A percentile compares a stretch with the other conserved stretches of the same genome.
phyloP scores from a whole-genome alignment of 1,140 invertebrate species.

The Drosophila fuyamai region DNA sequence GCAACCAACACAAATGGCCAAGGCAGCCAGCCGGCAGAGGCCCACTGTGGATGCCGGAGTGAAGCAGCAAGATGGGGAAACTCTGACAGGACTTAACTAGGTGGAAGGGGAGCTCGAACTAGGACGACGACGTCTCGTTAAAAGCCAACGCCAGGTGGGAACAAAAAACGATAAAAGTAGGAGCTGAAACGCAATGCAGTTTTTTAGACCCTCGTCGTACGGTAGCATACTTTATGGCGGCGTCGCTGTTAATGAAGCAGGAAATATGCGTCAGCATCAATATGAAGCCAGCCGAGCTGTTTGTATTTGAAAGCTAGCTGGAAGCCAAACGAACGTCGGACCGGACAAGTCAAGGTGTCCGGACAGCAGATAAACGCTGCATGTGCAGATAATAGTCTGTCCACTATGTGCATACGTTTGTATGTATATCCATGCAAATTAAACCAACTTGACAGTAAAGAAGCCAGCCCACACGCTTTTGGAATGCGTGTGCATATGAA shows the following conservation, averaged over 20 bases:
- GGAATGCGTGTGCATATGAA: slow-evolving; percentile 32
- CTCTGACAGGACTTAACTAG: slow-evolving; percentile 49
- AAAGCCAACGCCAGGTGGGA: slow-evolving; percentile 61
- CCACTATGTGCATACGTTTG: slow-evolving; percentile 8
- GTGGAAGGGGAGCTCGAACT: slow-evolving; percentile 8
- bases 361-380: slow-evolving; percentile 44
- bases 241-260: slow-evolving; percentile 73
- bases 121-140: slow-evolving; percentile 58
- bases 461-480: neutral
- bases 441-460: slow-evolving; percentile 27
- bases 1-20: slow-evolving; percentile 38
- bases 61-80: slow-evolving; percentile 18
- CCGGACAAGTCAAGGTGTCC: slow-evolving; percentile 48
- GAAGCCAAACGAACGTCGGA: slow-evolving; percentile 7
- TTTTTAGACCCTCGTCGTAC: slow-evolving; percentile 31
- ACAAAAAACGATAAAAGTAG: slow-evolving; percentile 19
- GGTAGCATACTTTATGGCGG: slow-evolving; percentile 69
- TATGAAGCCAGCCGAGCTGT: slow-evolving; percentile 42
- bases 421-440: slow-evolving; percentile 38
- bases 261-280: slow-evolving; percentile 79
- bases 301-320: slow-evolving; percentile 29
- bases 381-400: slow-evolving; percentile 32
- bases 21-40: slow-evolving; percentile 26
- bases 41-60: slow-evolving; percentile 3
- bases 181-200: slow-evolving; percentile 53